Percentiles rank a stretch among this genome's conserved stretches.
Conservation (phyloP, 2,888 invertebrate species). For the Meiosimyza platycephala region DNA sequence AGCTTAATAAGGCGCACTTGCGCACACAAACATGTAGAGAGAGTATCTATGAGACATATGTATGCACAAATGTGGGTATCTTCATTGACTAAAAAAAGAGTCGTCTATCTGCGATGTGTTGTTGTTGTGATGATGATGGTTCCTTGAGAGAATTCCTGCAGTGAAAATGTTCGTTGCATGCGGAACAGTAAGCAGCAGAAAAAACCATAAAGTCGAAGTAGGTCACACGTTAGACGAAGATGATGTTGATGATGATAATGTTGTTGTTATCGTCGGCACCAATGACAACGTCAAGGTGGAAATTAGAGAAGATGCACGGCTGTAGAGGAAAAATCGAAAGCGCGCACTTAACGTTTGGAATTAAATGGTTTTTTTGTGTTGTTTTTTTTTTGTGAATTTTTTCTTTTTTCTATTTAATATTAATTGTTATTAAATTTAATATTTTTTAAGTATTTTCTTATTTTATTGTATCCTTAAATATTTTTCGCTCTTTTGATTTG, state of each 20-base stretch:
- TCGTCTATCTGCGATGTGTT: no score
- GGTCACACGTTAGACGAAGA: constrained; percentile 27
- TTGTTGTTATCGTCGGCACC: constrained; percentile 27
- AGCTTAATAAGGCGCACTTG: no score
- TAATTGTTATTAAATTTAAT: neutral
- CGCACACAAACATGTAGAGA: no score
- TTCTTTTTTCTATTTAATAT: neutral
- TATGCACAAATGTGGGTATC: no score
- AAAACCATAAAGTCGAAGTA: constrained; percentile 17
- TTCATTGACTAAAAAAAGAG: no score
- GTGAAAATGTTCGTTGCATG: constrained; percentile 28
- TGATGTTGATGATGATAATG: constrained; percentile 26
- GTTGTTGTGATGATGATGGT: neutral
- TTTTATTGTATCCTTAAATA: no score
- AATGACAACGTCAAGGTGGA: constrained; percentile 3
- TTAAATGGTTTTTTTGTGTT: neutral
- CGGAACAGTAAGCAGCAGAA: constrained; percentile 13
- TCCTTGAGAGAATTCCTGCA: constrained; percentile 36
- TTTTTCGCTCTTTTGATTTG: neutral
- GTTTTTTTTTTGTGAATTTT: neutral
- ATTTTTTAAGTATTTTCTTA: neutral
- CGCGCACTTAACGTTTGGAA: constrained; percentile 10
- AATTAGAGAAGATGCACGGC: constrained; percentile 15
- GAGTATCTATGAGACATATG: no score
- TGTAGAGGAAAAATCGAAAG: constrained; percentile 25